A percentile compares a stretch with the other conserved stretches of the same genome.
Conservation (phyloP, 1,140 invertebrate species). For the Bombus waltoni region DNA sequence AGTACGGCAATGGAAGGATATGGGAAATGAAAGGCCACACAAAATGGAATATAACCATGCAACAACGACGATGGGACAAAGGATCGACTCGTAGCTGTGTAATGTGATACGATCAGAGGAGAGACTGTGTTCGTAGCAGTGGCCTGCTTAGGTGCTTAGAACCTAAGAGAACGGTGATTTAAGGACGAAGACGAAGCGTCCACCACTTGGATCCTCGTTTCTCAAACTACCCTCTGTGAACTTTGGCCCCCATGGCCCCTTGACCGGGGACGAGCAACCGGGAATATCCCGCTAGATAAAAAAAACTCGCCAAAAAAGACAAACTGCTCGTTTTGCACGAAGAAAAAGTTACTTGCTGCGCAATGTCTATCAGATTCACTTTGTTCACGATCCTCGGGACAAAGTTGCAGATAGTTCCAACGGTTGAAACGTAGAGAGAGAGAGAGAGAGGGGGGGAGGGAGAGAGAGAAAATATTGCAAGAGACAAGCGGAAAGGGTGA, state of each 20-base stretch:
- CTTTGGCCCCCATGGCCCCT: neutral
- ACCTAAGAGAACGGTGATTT: slow-evolving; percentile 55
- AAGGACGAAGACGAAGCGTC: slow-evolving; percentile 64
- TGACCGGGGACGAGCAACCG: neutral
- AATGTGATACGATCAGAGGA: slow-evolving; percentile 80
- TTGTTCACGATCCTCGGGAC: neutral
- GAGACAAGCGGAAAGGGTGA: slow-evolving; percentile 12
- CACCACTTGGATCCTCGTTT: neutral
- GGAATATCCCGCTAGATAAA: neutral
- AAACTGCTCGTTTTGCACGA: neutral
- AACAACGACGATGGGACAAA: slow-evolving; percentile 52
- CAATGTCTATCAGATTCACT: neutral
- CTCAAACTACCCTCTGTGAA: neutral
- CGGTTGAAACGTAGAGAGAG: neutral
- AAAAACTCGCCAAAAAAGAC: neutral
- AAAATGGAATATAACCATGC: neutral
- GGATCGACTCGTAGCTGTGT: slow-evolving; percentile 63
- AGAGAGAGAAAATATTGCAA: neutral
- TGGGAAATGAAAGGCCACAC: neutral
- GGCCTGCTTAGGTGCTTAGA: slow-evolving; percentile 81
- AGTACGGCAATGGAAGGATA: slow-evolving; percentile 48
- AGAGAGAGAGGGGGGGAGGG: too few species aligned
- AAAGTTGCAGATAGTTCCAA: neutral
- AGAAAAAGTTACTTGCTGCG: neutral
- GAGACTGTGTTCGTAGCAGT: slow-evolving; percentile 82